Conservation (phyloP, 2,888 invertebrate genomes). For the Amphipoea oculea region DNA sequence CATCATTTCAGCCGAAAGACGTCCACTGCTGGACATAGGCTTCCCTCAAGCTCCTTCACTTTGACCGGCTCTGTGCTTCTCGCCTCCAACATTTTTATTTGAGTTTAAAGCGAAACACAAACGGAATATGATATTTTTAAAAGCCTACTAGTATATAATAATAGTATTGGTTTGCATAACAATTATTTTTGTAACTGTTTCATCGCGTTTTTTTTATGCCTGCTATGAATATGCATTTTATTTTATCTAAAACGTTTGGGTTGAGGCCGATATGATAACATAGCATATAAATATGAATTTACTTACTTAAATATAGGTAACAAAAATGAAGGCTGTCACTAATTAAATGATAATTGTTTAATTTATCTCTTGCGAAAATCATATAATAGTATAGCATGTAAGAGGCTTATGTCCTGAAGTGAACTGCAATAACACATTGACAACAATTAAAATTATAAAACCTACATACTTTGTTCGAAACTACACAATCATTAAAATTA, state of each 20-base stretch:
- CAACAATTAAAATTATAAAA: neutral
- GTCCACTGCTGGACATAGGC: too few species aligned
- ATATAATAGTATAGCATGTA: neutral
- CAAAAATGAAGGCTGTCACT: neutral
- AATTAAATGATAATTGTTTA: too few species aligned
- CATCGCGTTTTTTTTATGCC: neutral
- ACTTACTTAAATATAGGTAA: neutral
- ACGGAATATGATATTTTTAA: neutral
- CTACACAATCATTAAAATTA: too few species aligned
- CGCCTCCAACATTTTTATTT: too few species aligned
- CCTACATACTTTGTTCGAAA: neutral
- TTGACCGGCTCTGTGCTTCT: too few species aligned
- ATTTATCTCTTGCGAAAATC: neutral
- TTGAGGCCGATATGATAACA: neutral
- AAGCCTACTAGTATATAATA: neutral
- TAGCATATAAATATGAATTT: neutral
- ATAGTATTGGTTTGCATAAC: neutral
- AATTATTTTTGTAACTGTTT: neutral
- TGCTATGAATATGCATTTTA: neutral
- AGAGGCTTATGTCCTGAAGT: neutral
- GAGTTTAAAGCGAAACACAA: too few species aligned
- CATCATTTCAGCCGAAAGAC: too few species aligned
- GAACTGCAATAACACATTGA: neutral
- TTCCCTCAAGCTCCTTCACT: too few species aligned
- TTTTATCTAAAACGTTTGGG: neutral